phyloP scores from a whole-genome alignment of 2,797 vertebrate genomes.

The Carcharodon carcharias region DNA sequence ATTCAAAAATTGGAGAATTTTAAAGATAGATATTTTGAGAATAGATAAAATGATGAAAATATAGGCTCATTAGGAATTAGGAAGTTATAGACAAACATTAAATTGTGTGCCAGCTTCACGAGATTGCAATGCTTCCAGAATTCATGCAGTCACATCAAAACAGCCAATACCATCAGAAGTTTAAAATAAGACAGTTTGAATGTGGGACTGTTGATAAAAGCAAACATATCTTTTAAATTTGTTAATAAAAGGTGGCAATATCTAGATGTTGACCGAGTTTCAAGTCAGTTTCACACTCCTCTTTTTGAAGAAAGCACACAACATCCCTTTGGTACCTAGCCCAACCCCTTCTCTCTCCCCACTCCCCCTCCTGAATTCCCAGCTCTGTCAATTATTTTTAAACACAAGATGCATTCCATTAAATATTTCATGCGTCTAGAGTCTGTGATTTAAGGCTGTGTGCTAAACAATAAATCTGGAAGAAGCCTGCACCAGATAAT shows the following conservation, averaged over 20 bases:
- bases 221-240: background rate
- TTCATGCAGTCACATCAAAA: background rate
- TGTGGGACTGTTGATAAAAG: background rate
- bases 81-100: background rate
- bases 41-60: background rate
- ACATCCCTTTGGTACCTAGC: background rate
- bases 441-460: conserved; percentile 16
- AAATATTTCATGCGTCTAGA: conserved; percentile 3
- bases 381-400: background rate
- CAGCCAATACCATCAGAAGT: background rate
- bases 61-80: background rate
- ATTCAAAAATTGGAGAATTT: background rate
- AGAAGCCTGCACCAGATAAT: background rate
- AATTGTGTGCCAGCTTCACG: background rate
- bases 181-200: background rate
- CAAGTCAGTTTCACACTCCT: background rate
- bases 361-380: background rate
- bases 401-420: background rate
- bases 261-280: background rate
- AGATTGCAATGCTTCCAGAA: background rate
- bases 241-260: background rate
- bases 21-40: background rate
- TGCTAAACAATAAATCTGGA: background rate
- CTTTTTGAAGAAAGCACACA: conserved; percentile 2
- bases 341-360: background rate